Conservation (phyloP, 1,140 invertebrate species). For the Bombyx mandarina region DNA sequence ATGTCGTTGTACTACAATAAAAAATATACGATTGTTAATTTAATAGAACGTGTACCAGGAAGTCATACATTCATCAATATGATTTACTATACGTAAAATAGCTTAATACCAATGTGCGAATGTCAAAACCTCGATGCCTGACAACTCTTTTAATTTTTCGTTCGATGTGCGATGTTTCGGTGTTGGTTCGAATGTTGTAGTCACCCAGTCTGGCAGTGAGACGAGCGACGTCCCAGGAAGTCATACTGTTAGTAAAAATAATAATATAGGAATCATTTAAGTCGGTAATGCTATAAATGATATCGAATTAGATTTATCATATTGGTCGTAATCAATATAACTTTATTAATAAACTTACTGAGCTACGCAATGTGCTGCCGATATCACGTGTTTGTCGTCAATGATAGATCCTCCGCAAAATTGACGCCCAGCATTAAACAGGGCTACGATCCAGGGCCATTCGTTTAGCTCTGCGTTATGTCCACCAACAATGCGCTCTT, state of each 20-base stretch:
- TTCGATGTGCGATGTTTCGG: constrained; percentile 81
- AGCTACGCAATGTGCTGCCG: constrained; percentile 92
- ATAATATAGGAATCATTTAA: background rate
- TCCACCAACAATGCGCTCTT: constrained; percentile 87
- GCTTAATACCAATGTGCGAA: constrained; percentile 79
- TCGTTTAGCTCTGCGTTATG: constrained; percentile 84
- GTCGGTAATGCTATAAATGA: no score
- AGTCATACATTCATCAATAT: no score
- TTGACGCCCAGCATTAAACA: constrained; percentile 86
- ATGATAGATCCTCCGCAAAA: constrained; percentile 93
- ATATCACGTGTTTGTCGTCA: constrained; percentile 85
- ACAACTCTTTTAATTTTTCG: constrained; percentile 85
- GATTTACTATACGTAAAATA: background rate
- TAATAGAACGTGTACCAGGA: no score
- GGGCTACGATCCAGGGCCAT: constrained; percentile 89
- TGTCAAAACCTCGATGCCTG: constrained; percentile 86
- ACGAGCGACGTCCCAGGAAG: constrained; percentile 86
- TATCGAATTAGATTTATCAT: no score
- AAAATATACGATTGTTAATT: background rate
- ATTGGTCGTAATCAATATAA: background rate
- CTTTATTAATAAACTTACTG: constrained; percentile 75
- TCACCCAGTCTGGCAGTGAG: constrained; percentile 86
- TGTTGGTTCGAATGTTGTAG: constrained; percentile 82
- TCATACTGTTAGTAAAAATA: constrained; percentile 79
- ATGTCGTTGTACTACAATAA: constrained; percentile 85